phyloP scores from a whole-genome alignment of 2,797 vertebrate genomes.

The Thamnophis elegans region DNA sequence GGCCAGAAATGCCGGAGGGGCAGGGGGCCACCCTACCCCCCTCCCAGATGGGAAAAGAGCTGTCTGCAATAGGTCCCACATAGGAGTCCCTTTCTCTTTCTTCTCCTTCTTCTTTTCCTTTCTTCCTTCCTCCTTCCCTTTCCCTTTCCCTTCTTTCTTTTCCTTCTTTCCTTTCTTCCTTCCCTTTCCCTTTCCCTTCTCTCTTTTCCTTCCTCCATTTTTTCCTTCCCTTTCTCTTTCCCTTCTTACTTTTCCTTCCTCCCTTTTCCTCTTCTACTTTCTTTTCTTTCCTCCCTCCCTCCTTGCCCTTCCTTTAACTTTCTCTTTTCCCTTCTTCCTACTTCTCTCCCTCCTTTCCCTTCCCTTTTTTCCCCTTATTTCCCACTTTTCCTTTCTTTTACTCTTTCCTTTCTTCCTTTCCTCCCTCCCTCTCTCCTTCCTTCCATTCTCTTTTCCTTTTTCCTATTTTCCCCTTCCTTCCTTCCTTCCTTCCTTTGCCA shows the following conservation, averaged over 20 bases:
- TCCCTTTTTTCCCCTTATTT: too few relatives aligned
- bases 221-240: not conserved
- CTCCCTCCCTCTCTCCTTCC: not conserved
- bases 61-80: not conserved
- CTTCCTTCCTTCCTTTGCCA: too few relatives aligned
- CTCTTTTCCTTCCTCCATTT: not conserved
- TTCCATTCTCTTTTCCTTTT: too few relatives aligned
- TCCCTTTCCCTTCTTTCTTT: not conserved
- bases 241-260: not conserved
- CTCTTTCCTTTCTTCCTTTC: not conserved
- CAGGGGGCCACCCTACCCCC: not conserved
- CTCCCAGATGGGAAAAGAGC: not conserved
- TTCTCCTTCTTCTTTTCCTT: not conserved
- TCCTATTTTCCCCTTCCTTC: too few relatives aligned
- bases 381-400: too few relatives aligned
- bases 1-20: not conserved
- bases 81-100: not conserved
- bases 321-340: too few relatives aligned
- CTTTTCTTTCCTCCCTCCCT: too few relatives aligned
- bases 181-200: not conserved
- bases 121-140: not conserved
- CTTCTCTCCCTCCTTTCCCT: too few relatives aligned
- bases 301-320: too few relatives aligned
- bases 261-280: rapidly evolving
- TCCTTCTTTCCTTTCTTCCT: too few relatives aligned